A percentile compares a stretch with the other conserved stretches of the same genome.
phyloP scores from a whole-genome alignment of 2,113 vertebrate species.

The Microcebus jonahi region DNA sequence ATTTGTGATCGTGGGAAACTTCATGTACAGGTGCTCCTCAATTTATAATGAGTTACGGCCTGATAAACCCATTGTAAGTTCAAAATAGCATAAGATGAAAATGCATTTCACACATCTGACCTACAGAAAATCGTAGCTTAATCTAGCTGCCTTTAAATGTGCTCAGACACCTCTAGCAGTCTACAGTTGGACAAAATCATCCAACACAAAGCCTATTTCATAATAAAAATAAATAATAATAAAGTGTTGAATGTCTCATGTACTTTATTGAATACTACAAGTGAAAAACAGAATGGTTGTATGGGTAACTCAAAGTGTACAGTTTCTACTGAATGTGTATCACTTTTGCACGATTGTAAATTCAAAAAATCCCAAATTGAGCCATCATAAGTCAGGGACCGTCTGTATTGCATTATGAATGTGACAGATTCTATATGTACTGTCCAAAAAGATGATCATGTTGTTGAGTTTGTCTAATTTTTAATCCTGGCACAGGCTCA shows the following conservation, averaged over 20 bases:
- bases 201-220: neutral
- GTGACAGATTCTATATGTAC: slow-evolving; percentile 32
- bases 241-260: neutral
- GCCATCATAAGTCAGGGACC: neutral
- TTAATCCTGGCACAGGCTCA: neutral
- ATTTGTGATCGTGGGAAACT: slow-evolving; percentile 54
- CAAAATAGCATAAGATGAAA: neutral
- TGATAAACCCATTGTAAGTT: neutral
- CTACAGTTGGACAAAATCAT: neutral
- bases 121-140: neutral
- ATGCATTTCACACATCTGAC: neutral
- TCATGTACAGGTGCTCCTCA: neutral
- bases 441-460: slow-evolving; percentile 48
- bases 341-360: too few species aligned
- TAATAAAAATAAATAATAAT: too few species aligned
- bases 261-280: neutral
- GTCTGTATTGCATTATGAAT: neutral
- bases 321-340: too few species aligned
- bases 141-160: neutral
- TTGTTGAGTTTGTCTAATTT: neutral
- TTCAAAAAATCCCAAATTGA: too few species aligned
- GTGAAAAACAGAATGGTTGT: neutral
- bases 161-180: neutral
- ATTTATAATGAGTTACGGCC: neutral
- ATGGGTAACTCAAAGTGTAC: neutral